These are phyloP conservation scores for Amphiprion percula DNA, from an alignment of 2,113 vertebrate species.

Conservation along the genomic window DNA sequence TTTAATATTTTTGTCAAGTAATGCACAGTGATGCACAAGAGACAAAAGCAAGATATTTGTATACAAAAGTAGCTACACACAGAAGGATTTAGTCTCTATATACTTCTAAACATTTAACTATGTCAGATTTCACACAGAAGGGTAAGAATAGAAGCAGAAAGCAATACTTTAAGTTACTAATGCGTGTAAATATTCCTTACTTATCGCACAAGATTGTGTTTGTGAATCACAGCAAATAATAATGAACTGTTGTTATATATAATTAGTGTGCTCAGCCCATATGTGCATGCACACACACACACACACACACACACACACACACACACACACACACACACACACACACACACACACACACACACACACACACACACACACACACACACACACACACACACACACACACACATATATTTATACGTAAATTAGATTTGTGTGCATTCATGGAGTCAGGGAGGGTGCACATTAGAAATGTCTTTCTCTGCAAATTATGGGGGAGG, in stretches of 20 bases:
- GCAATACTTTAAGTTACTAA: neutral
- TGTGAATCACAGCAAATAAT: conserved; percentile 29
- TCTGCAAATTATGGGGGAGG: conserved; percentile 74
- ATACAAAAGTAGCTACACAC: neutral
- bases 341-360: conserved; percentile 1
- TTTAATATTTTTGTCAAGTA: neutral
- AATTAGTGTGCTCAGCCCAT: conserved; percentile 30
- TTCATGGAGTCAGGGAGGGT: conserved; percentile 28
- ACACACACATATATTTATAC: conserved; percentile 24
- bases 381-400: neutral
- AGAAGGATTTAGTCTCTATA: neutral
- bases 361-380: conserved; percentile 11
- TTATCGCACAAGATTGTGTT: conserved; percentile 13
- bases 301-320: neutral
- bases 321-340: too few relatives aligned
- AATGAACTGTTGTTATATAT: conserved; percentile 37
- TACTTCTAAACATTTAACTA: neutral
- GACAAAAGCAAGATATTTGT: too few relatives aligned
- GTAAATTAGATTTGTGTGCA: conserved; percentile 36
- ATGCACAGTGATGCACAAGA: too few relatives aligned
- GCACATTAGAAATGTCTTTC: conserved; percentile 71
- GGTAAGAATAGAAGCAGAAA: neutral
- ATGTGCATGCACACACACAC: conserved; percentile 1
- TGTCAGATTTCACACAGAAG: neutral
- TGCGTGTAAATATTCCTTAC: conserved; percentile 6